A percentile compares a stretch with the other conserved stretches of the same genome.
Conservation (phyloP, 1,140 invertebrate genomes). For the Aphaenogaster ashmeadi region DNA sequence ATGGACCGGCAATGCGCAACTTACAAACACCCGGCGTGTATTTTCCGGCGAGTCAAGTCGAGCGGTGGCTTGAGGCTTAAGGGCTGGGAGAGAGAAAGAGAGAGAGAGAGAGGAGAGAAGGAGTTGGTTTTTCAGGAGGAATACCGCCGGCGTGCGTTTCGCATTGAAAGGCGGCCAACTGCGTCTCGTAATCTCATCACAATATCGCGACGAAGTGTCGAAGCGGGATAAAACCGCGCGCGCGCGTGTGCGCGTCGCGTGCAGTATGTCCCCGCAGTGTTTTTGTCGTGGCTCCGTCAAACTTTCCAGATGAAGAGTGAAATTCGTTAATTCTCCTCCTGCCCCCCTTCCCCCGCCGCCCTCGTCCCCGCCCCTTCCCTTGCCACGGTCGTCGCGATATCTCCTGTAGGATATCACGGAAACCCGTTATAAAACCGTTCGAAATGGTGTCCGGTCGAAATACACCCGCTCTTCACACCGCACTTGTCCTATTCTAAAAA, state of each 20-base stretch:
- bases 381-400: no score
- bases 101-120: constrained; percentile 11
- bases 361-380: no score
- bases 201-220: constrained; percentile 86
- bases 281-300: constrained; percentile 76
- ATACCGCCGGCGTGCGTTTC: constrained; percentile 80
- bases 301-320: constrained; percentile 62
- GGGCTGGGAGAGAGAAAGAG: constrained; percentile 10
- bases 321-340: constrained; percentile 56
- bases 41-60: constrained; percentile 48
- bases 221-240: constrained; percentile 84
- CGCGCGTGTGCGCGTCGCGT: constrained; percentile 70
- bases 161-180: constrained; percentile 87
- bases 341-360: no score
- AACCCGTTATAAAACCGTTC: background rate
- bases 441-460: background rate
- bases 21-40: constrained; percentile 33
- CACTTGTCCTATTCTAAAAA: background rate
- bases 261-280: constrained; percentile 69
- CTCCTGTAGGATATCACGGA: background rate
- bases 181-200: constrained; percentile 86
- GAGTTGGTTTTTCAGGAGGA: constrained; percentile 73
- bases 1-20: background rate
- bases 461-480: background rate
- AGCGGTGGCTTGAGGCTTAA: constrained; percentile 63